A percentile compares a stretch with the other conserved stretches of the same genome.
Conservation (phyloP, 2,797 vertebrate genomes). For the Anisognathus igniventris region DNA sequence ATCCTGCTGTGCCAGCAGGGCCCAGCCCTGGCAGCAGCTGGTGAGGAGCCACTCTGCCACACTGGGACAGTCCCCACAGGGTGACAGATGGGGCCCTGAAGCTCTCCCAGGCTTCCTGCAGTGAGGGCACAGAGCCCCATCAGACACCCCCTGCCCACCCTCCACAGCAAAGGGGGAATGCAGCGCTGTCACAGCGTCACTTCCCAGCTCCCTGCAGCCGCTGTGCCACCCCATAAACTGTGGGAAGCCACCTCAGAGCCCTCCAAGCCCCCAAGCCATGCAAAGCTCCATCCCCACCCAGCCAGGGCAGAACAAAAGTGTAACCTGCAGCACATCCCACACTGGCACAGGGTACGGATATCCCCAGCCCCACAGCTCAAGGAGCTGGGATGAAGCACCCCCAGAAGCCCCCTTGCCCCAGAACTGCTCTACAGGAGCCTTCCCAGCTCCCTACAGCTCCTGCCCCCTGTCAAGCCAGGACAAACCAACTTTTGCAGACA, state of each 20-base stretch:
- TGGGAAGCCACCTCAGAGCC: not conserved
- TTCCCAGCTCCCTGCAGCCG: not conserved
- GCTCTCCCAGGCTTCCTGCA: not conserved
- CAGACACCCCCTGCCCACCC: not conserved
- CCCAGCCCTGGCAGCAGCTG: not conserved
- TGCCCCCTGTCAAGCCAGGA: fast-evolving
- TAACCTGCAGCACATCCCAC: not conserved
- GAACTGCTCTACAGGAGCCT: not conserved
- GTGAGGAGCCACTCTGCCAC: not conserved
- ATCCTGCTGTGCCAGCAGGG: not conserved
- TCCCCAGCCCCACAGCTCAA: fast-evolving
- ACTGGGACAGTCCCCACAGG: not conserved
- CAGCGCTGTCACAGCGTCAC: fast-evolving
- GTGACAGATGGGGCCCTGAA: not conserved
- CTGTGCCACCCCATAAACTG: not conserved
- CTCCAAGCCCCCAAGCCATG: not conserved
- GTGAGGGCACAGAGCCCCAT: fast-evolving
- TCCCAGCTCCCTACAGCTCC: not conserved
- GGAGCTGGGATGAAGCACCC: not conserved
- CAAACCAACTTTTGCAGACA: not conserved
- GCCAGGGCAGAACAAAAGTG: not conserved
- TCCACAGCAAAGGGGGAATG: fast-evolving
- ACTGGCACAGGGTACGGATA: fast-evolving
- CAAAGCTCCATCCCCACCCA: not conserved
- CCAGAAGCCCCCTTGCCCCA: not conserved